Percentiles rank a stretch among this genome's conserved stretches.
Conservation (phyloP, 2,888 invertebrate genomes). For the Synergus japonicus region DNA sequence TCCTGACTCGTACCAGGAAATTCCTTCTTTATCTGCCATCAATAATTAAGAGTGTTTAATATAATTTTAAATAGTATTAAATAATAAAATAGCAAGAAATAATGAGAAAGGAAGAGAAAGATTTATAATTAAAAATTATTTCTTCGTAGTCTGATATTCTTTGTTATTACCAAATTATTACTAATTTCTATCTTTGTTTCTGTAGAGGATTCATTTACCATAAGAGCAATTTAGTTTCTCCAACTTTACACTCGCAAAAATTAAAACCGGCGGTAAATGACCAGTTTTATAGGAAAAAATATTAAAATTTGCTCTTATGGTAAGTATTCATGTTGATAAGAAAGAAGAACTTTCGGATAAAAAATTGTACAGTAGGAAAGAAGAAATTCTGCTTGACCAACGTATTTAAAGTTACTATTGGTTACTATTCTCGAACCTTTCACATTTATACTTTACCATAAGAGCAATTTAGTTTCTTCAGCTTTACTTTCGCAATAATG, state of each 20-base stretch:
- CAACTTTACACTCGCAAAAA: no score
- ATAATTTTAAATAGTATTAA: not conserved
- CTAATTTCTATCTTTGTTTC: no score
- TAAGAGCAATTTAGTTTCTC: no score
- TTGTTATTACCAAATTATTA: no score
- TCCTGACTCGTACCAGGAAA: not conserved
- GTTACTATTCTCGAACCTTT: not conserved
- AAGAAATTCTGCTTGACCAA: not conserved
- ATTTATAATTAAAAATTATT: not conserved
- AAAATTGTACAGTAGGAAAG: not conserved
- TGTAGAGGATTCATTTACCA: no score
- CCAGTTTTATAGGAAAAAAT: no score
- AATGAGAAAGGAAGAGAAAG: not conserved
- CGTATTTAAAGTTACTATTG: not conserved
- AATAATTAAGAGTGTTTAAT: not conserved
- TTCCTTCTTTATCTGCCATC: conserved; percentile 4
- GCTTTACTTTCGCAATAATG: no score
- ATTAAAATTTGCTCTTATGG: no score
- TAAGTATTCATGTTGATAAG: no score
- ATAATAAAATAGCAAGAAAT: not conserved
- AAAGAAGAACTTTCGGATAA: no score
- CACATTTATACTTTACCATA: not conserved
- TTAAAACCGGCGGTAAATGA: no score
- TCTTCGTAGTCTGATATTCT: not conserved
- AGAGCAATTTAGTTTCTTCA: no score